A percentile compares a stretch with the other conserved stretches of the same genome.
Conservation (phyloP, 2,888 invertebrate species). For the Drosophila prolongata region DNA sequence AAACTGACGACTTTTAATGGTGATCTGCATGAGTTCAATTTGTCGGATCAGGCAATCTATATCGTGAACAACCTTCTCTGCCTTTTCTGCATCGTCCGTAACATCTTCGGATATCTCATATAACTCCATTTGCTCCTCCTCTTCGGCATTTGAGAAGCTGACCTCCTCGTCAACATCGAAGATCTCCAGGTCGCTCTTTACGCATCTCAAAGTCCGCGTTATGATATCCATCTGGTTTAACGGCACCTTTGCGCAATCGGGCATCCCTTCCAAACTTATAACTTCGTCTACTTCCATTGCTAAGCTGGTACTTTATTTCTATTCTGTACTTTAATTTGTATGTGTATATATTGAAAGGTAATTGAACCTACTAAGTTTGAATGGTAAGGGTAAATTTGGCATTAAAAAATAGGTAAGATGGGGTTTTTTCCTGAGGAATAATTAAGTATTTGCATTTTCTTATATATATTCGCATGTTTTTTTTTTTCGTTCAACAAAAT, state of each 20-base stretch:
- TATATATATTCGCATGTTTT: too few relatives aligned
- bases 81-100: slow-evolving; percentile 49
- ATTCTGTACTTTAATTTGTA: neutral
- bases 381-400: neutral
- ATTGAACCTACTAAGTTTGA: neutral
- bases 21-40: slow-evolving; percentile 55
- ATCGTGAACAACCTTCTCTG: slow-evolving; percentile 11
- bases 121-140: slow-evolving; percentile 18
- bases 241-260: slow-evolving; percentile 31
- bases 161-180: slow-evolving; percentile 59
- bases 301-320: neutral
- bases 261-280: slow-evolving; percentile 2
- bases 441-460: too few relatives aligned
- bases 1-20: slow-evolving; percentile 34
- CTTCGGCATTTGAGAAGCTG: slow-evolving; percentile 37
- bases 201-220: slow-evolving; percentile 41
- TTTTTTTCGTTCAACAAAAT: too few relatives aligned
- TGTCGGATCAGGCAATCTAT: slow-evolving; percentile 58
- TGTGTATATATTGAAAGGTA: neutral
- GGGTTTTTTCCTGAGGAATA: too few relatives aligned
- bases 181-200: slow-evolving; percentile 48
- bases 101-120: slow-evolving; percentile 9
- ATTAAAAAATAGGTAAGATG: too few relatives aligned
- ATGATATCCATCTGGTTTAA: slow-evolving; percentile 52
- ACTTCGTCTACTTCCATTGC: neutral